These are phyloP conservation scores for Conus ventricosus DNA, from an alignment of 1,140 invertebrate species.

Conservation along the genomic window DNA sequence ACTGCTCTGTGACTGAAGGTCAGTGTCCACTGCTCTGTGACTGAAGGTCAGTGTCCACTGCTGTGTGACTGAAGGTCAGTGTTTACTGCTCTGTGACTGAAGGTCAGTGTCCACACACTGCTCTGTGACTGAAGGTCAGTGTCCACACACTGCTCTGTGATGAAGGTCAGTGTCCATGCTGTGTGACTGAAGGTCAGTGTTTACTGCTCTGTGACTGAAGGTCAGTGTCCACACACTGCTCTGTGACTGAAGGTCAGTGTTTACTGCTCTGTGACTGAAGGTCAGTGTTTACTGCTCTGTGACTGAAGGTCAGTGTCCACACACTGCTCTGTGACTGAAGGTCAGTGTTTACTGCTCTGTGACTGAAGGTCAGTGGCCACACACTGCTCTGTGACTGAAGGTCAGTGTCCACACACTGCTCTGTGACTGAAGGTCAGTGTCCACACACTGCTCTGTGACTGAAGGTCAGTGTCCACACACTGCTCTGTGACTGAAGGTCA, in stretches of 20 bases:
- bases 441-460: neutral
- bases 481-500: no score
- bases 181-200: no score
- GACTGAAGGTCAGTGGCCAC: no score
- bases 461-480: neutral
- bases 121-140: no score
- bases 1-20: neutral
- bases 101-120: no score
- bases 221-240: neutral
- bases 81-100: no score
- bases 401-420: neutral
- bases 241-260: neutral
- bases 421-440: no score
- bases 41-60: neutral
- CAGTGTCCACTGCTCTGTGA: neutral
- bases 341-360: neutral
- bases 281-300: no score
- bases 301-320: no score
- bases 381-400: neutral
- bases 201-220: no score
- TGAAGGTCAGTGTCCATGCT: neutral
- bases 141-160: neutral
- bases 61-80: no score
- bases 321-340: neutral
- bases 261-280: neutral